phyloP scores from a whole-genome alignment of 2,113 vertebrate species.

The Cathartes aura region DNA sequence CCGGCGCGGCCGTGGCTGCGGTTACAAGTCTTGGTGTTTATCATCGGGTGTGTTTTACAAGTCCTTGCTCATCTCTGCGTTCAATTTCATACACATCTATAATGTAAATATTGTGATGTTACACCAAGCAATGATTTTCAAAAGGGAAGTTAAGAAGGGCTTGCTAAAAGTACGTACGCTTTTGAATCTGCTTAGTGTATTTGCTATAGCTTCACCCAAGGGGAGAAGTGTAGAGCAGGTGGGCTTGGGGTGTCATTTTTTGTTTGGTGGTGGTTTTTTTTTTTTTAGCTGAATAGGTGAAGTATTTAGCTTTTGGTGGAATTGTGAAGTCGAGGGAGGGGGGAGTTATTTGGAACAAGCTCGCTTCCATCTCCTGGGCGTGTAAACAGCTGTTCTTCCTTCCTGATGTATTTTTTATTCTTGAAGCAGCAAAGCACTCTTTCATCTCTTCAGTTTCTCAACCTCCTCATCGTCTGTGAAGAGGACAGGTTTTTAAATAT shows the following conservation, averaged over 20 bases:
- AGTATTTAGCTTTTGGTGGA: background rate
- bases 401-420: background rate
- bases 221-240: background rate
- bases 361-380: background rate
- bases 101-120: fast-evolving
- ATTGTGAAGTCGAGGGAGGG: background rate
- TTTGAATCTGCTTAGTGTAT: background rate
- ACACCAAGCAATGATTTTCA: fast-evolving
- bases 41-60: background rate
- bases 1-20: background rate
- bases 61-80: background rate
- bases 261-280: fast-evolving
- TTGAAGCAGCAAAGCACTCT: background rate
- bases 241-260: background rate
- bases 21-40: background rate
- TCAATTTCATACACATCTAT: fast-evolving
- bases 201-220: background rate
- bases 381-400: background rate
- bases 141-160: too few relatives aligned
- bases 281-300: background rate
- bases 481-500: background rate
- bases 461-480: background rate
- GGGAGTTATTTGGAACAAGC: background rate
- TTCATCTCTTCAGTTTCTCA: background rate
- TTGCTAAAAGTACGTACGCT: fast-evolving